Evolutionary conservation across 2,113 vertebrate genomes (phyloP).

Genomic region (Lanius ludovicianus): DNA sequence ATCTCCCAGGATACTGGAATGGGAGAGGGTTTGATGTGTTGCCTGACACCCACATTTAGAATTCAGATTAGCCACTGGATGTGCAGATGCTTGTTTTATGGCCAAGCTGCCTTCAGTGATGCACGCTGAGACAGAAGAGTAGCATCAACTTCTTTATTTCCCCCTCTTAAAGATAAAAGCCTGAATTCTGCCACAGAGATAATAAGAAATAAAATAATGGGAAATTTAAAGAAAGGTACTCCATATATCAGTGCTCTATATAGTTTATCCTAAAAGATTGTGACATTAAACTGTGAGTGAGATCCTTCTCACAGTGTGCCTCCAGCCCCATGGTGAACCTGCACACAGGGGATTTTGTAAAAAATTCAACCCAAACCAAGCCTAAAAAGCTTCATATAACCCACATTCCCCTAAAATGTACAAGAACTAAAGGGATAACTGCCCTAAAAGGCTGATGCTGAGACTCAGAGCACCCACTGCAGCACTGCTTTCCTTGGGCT

Average conservation of each 20-base stretch:
- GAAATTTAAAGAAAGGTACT: neutral
- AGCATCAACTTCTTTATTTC: neutral
- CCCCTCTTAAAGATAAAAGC: neutral
- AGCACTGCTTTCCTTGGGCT: neutral
- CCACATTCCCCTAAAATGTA: neutral
- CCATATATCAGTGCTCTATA: neutral
- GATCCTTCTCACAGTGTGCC: neutral
- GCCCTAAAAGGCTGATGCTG: neutral
- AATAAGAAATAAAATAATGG: neutral
- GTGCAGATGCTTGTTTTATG: neutral
- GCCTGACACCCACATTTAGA: neutral
- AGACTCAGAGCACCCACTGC: accelerated
- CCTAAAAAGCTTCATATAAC: neutral
- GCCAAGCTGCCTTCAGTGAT: neutral
- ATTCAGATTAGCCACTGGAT: neutral
- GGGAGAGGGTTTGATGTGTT: neutral
- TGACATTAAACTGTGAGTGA: neutral
- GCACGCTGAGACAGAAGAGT: neutral
- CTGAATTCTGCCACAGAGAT: neutral
- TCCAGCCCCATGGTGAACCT: neutral
- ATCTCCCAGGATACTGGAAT: neutral
- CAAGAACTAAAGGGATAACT: neutral
- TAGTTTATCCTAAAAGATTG: neutral
- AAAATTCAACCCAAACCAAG: neutral
- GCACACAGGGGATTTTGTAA: neutral